Conservation (phyloP, 2,888 invertebrate species). For the Carpatolechia fugitivella region DNA sequence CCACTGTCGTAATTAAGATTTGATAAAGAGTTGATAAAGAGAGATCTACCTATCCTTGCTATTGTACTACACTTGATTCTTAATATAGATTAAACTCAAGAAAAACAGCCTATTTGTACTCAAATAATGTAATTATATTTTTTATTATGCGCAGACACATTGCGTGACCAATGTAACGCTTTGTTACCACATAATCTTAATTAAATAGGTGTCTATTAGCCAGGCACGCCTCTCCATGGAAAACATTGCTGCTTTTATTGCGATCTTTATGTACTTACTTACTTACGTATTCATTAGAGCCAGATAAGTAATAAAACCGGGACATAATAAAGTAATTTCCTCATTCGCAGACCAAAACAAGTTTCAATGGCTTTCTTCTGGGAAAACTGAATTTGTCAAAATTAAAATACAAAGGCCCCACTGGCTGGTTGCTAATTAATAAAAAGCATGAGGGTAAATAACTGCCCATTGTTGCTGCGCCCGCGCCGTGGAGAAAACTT, state of each 20-base stretch:
- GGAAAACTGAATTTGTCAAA: slow-evolving; percentile 66
- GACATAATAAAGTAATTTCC: slow-evolving; percentile 46
- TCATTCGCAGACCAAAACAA: slow-evolving; percentile 23
- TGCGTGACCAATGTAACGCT: slow-evolving; percentile 35
- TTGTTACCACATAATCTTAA: slow-evolving; percentile 32
- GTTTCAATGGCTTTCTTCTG: slow-evolving; percentile 37
- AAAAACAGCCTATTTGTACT: slow-evolving; percentile 13
- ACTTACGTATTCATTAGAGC: slow-evolving; percentile 43
- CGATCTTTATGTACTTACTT: slow-evolving; percentile 20
- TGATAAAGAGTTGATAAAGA: neutral
- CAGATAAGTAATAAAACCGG: slow-evolving; percentile 30
- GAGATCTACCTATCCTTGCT: neutral
- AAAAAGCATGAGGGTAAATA: slow-evolving; percentile 63
- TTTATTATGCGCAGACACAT: slow-evolving; percentile 19
- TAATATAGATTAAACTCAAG: neutral
- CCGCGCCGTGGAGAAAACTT: slow-evolving; percentile 9
- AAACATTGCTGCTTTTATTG: slow-evolving; percentile 29
- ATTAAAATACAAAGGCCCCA: slow-evolving; percentile 70
- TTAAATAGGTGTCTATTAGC: slow-evolving; percentile 31
- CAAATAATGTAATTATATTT: slow-evolving; percentile 18
- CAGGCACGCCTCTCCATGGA: slow-evolving; percentile 28
- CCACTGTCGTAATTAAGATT: too few relatives aligned
- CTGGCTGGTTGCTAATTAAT: slow-evolving; percentile 57
- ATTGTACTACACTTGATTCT: slow-evolving; percentile 5
- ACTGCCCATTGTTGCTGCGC: slow-evolving; percentile 59